Conservation (phyloP, 2,113 vertebrate species). For the Trogon melanurus region DNA sequence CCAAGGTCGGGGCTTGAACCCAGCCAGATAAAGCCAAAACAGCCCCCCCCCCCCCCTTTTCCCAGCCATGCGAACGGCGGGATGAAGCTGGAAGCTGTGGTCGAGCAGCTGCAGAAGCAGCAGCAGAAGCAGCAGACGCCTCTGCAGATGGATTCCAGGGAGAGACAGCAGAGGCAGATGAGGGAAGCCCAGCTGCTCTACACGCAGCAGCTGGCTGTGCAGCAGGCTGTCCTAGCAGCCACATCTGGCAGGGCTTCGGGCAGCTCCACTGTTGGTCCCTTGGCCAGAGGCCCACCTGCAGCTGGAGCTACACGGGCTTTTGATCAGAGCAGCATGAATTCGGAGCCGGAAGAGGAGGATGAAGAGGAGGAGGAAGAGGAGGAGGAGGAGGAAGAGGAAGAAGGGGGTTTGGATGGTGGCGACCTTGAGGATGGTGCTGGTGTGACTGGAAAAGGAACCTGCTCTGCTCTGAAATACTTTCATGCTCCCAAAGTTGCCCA, state of each 20-base stretch:
- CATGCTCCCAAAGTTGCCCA: conserved; percentile 78
- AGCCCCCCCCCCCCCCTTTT: conserved; percentile 1
- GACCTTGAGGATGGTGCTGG: conserved; percentile 66
- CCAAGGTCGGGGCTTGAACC: conserved; percentile 71
- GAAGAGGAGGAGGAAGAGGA: conserved; percentile 79
- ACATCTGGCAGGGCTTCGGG: conserved; percentile 72
- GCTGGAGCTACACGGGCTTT: conserved; percentile 42
- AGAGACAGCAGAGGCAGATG: conserved; percentile 85
- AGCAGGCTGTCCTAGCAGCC: conserved; percentile 84
- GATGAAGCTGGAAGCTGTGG: conserved; percentile 87
- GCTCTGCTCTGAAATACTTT: conserved; percentile 81
- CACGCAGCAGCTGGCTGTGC: conserved; percentile 84
- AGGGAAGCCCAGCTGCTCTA: conserved; percentile 87
- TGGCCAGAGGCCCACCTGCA: conserved; percentile 74
- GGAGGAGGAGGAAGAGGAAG: conserved; percentile 69
- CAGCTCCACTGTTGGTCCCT: conserved; percentile 60
- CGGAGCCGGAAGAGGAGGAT: conserved; percentile 84
- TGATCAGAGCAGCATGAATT: conserved; percentile 78
- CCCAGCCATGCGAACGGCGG: conserved; percentile 79
- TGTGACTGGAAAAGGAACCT: conserved; percentile 62
- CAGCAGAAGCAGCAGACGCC: conserved; percentile 83
- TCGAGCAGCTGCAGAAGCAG: conserved; percentile 93
- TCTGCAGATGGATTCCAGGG: conserved; percentile 84
- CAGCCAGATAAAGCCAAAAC: conserved; percentile 10
- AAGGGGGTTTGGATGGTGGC: conserved; percentile 64